Evolutionary conservation across 2,113 vertebrate species (phyloP).

Genomic region (Oreochromis spilurus): DNA sequence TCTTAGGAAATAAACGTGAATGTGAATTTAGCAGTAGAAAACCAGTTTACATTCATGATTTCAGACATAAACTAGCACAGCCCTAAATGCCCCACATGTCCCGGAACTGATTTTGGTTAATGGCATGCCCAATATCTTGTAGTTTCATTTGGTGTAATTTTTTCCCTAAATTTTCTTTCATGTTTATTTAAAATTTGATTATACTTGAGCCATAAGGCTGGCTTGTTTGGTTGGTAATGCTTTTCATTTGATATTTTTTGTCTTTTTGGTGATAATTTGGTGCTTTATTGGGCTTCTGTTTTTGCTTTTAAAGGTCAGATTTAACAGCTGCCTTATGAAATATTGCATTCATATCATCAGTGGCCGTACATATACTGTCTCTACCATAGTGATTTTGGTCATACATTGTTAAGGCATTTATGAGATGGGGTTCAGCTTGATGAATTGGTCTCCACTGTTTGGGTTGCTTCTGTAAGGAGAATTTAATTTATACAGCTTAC

Average conservation of each 20-base stretch:
- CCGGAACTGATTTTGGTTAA: not conserved
- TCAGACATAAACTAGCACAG: not conserved
- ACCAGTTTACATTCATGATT: not conserved
- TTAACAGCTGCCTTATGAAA: not conserved
- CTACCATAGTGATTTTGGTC: not conserved
- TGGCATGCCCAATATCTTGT: not conserved
- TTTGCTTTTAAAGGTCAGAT: not conserved
- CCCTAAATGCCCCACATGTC: not conserved
- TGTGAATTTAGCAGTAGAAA: not conserved
- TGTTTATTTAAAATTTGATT: not conserved
- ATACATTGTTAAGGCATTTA: not conserved
- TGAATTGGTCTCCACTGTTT: not conserved
- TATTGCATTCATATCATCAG: not conserved
- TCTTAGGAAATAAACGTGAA: not conserved
- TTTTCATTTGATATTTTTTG: not conserved
- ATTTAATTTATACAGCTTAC: not conserved
- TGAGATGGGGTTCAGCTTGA: not conserved
- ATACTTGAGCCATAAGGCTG: not conserved
- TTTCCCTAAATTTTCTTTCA: not conserved
- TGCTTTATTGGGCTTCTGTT: not conserved
- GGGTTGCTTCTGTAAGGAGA: not conserved
- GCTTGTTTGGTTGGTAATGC: not conserved
- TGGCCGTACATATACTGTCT: not conserved
- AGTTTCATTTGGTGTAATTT: not conserved
- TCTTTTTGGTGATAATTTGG: not conserved